Conservation (phyloP, 2,888 invertebrate genomes). For the Caenorhabditis sp. region DNA sequence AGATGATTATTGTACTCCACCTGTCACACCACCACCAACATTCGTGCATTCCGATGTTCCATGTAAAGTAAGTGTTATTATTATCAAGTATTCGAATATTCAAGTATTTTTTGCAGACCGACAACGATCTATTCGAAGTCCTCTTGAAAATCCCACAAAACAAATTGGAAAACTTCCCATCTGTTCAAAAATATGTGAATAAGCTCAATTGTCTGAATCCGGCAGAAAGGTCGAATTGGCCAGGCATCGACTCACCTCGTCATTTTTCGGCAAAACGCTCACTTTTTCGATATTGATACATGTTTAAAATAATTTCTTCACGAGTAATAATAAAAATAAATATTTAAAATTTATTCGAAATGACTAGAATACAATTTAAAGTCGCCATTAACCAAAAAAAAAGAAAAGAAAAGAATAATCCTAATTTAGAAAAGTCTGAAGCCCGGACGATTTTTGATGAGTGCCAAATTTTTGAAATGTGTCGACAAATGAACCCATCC, state of each 20-base stretch:
- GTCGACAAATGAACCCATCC: conserved; percentile 80
- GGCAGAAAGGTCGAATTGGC: not conserved
- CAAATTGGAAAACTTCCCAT: not conserved
- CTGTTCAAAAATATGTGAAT: not conserved
- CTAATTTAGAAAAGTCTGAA: conserved; percentile 79
- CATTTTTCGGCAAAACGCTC: not conserved
- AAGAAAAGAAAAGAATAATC: not conserved
- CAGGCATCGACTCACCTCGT: not conserved
- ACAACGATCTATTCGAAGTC: not conserved
- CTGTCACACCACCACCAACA: not conserved
- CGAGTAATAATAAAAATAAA: no score
- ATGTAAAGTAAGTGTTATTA: not conserved
- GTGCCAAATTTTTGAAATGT: conserved; percentile 76
- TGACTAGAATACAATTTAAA: conserved; percentile 1
- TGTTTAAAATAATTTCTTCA: no score
- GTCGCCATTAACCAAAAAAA: conserved; percentile 1
- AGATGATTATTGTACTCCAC: not conserved
- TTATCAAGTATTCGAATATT: not conserved
- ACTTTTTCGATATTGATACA: no score
- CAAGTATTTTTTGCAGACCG: not conserved
- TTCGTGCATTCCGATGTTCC: not conserved
- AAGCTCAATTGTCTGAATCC: not conserved
- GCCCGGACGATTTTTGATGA: conserved; percentile 79
- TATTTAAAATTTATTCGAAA: not conserved
- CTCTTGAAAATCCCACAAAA: not conserved